Evolutionary conservation across 2,888 invertebrate genomes (phyloP), one percentile per base, ranked within the genome.

Genomic region (Cancer borealis): DNA sequence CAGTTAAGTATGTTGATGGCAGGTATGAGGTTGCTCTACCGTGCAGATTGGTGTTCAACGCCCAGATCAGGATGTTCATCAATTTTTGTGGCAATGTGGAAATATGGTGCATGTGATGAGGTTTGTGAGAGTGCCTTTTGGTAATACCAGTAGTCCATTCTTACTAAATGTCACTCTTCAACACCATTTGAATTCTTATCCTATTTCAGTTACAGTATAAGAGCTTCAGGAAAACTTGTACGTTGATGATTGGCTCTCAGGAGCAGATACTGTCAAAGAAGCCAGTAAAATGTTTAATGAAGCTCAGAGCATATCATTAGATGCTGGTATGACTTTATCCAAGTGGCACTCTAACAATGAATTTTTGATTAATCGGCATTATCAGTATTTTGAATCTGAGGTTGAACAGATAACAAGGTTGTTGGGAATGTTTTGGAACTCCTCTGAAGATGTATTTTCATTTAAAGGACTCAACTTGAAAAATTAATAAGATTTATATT

Each of bases 1-100:
- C 54, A 60, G 66, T 91, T 60, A 12, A 91, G 91, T 91, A 66
- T 91, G 54, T 91, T 66, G 39, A 91, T 91, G 91, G 66, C 66
- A 91, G 66, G 39, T 91, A 47, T 49, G 89, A 89, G 49, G 47
- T 89, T n/a, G 89, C 89, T 89, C 47, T 89, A 47, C 89, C 49
- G 2, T 88, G 88, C n/a, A n/a, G n/a, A n/a, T n/a, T n/a, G n/a
- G n/a, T n/a, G 54, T 54, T n/a, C n/a, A n/a, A n/a, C n/a, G n/a
- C n/a, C n/a, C n/a, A n/a, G n/a, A n/a, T n/a, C n/a, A n/a, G n/a
- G n/a, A n/a, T n/a, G n/a, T n/a, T n/a, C n/a, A n/a, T n/a, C n/a
- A n/a, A n/a, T n/a, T n/a, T n/a, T n/a, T n/a, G n/a, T n/a, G n/a
- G n/a, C n/a, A n/a, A n/a, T n/a, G n/a, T n/a, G n/a, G n/a, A n/a